Evolutionary conservation across 1,140 invertebrate species (phyloP).

Genomic region (Halesus radiatus): DNA sequence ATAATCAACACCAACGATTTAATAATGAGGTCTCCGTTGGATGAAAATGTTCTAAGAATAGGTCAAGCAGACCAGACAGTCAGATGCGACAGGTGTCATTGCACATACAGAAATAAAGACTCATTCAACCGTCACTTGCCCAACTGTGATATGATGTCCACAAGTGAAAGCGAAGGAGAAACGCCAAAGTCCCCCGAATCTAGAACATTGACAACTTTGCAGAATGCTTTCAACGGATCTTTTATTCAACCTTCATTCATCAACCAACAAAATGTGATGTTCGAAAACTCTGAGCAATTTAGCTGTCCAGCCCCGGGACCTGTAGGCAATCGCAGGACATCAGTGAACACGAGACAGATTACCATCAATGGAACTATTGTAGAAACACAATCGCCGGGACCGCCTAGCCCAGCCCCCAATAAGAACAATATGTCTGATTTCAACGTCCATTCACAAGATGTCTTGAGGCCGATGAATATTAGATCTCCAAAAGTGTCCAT

Average conservation of each 20-base stretch:
- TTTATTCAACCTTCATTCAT: conserved; percentile 69
- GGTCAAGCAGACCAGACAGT: conserved; percentile 79
- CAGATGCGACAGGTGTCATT: conserved; percentile 88
- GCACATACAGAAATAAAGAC: conserved; percentile 89
- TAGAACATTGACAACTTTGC: conserved; percentile 67
- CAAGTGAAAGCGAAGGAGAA: conserved; percentile 81
- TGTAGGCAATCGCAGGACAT: conserved; percentile 66
- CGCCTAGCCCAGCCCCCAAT: conserved; percentile 48
- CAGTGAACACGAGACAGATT: conserved; percentile 69
- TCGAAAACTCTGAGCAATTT: conserved; percentile 62
- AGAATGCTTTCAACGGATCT: conserved; percentile 67
- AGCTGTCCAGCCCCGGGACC: conserved; percentile 67
- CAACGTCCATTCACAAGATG: conserved; percentile 25
- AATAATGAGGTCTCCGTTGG: conserved; percentile 66
- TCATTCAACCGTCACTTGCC: conserved; percentile 88
- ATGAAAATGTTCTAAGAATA: conserved; percentile 62
- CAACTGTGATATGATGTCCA: conserved; percentile 82
- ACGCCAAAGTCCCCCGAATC: conserved; percentile 71
- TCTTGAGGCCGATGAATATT: conserved; percentile 36
- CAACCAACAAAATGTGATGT: conserved; percentile 63
- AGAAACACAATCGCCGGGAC: conserved; percentile 68
- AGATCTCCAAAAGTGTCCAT: conserved; percentile 49
- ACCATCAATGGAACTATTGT: conserved; percentile 70
- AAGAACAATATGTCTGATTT: conserved; percentile 41
- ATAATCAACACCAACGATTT: conserved; percentile 63